A percentile compares a stretch with the other conserved stretches of the same genome.
These are phyloP conservation scores for Gallinago jamesoni DNA, from an alignment of 2,113 vertebrate genomes.

Conservation along the genomic window DNA sequence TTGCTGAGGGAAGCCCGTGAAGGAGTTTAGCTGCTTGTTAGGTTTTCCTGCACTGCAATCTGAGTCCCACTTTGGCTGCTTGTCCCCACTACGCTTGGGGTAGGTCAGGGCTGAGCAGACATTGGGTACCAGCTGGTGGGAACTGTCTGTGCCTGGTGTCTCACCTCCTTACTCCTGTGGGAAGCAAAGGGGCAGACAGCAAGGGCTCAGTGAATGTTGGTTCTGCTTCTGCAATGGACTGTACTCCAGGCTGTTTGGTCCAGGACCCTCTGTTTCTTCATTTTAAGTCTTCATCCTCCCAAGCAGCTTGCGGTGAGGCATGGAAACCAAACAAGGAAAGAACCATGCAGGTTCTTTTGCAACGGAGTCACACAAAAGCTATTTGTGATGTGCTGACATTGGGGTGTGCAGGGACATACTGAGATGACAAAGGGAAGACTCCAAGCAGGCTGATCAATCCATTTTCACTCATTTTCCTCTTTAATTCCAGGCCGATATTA, in stretches of 20 bases:
- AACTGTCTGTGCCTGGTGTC: background rate
- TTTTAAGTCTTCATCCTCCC: background rate
- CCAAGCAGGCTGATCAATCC: background rate
- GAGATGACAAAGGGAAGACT: background rate
- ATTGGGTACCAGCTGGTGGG: background rate
- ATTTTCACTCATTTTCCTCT: background rate
- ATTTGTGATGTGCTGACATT: background rate
- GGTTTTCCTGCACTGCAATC: background rate
- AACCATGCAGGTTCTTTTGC: background rate
- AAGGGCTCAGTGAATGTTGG: background rate
- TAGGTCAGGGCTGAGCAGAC: background rate
- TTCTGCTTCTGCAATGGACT: background rate
- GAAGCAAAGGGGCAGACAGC: background rate
- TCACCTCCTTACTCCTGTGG: background rate
- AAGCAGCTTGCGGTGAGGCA: background rate
- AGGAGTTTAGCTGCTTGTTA: background rate
- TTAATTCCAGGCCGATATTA: slow-evolving; percentile 83
- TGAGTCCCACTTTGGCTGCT: background rate
- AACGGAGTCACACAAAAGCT: background rate
- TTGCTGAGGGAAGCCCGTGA: background rate
- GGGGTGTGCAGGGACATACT: background rate
- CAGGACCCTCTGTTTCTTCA: background rate
- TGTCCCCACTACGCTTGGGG: background rate
- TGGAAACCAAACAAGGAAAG: background rate
- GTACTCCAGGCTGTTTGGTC: background rate